Evolutionary conservation across 1,140 invertebrate genomes (phyloP), one percentile per base, ranked within the genome.

Genomic region (Lepidurus apus): DNA sequence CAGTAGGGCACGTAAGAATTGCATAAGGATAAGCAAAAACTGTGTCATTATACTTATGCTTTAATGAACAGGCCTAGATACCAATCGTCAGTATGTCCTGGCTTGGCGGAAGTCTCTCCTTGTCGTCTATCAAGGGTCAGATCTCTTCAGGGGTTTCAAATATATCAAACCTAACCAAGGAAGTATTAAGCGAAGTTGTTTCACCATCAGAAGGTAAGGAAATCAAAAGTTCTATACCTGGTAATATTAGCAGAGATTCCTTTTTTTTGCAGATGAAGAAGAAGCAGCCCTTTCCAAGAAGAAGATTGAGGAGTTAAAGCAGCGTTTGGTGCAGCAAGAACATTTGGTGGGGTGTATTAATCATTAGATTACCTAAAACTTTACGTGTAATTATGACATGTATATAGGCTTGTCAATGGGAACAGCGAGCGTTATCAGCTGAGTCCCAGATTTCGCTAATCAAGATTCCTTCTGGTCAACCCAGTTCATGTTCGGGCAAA

Each of bases 121-220:
- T 65, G n/a, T 65, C 53, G 13, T 65, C 53, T 13, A 65, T 65
- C 53, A 65, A 65, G 13, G 53, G 53, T 65, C 53, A 65, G 21
- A 65, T 65, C 53, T 65, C 53, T 7, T 65, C 53, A 9, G 53
- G 53, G 53, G 53, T 65, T 8, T 65, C 53, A 65, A 65, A 65
- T 65, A 65, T 65, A 65, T 65, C 53, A 7, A 65, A 65, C 21
- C 21, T 65, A 65, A 65, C 53, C 17, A 65, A 65, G 53, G 53
- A 65, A 17, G 53, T 65, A 7, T 17, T 65, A 21, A 65, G 53
- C 53, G 53, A 65, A 65, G 53, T 65, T 65, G 53, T 65, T 65
- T 13, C 53, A 65, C 53, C 53, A 21, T 21, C 21, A 13, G 53
- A 65, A 65, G 53, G 53, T 65, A 65, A 17, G 8, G n/a, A 65